Evolutionary conservation across 2,888 invertebrate genomes (phyloP).

Genomic region (Drosophila mettleri): DNA sequence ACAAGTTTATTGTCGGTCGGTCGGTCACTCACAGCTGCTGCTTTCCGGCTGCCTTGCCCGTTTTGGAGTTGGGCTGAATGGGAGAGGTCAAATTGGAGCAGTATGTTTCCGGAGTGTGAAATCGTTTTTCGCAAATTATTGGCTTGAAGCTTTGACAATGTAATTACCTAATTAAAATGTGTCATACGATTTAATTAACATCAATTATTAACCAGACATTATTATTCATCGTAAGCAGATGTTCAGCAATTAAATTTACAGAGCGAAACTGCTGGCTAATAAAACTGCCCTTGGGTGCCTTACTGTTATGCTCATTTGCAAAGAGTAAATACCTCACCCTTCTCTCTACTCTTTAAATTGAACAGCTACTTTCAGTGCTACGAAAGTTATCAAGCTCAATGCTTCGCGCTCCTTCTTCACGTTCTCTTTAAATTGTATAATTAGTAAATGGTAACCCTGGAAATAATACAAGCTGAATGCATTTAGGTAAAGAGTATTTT

Average conservation of each 20-base stretch:
- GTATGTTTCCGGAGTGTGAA: conserved; percentile 23
- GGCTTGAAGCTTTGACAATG: neutral
- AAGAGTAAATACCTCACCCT: neutral
- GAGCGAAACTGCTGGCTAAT: neutral
- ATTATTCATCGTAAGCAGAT: neutral
- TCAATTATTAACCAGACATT: neutral
- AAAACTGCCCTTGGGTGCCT: neutral
- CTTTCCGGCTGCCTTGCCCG: conserved; percentile 33
- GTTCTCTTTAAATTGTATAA: neutral
- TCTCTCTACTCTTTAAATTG: neutral
- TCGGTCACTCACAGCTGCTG: conserved; percentile 20
- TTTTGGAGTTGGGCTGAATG: conserved; percentile 9
- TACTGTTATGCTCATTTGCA: neutral
- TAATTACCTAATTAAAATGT: conserved; percentile 10
- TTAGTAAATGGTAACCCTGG: neutral
- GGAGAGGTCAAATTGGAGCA: conserved; percentile 28
- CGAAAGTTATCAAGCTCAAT: neutral
- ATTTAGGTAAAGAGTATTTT: neutral
- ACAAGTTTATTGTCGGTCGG: conserved; percentile 51
- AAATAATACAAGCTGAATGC: neutral
- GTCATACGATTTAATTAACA: conserved; percentile 9
- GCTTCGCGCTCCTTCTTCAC: neutral
- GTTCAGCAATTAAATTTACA: conserved; percentile 5
- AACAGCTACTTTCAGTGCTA: neutral
- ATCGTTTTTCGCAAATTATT: conserved; percentile 6